Evolutionary conservation across 2,888 invertebrate species (phyloP).

Genomic region (Meloe dianella): DNA sequence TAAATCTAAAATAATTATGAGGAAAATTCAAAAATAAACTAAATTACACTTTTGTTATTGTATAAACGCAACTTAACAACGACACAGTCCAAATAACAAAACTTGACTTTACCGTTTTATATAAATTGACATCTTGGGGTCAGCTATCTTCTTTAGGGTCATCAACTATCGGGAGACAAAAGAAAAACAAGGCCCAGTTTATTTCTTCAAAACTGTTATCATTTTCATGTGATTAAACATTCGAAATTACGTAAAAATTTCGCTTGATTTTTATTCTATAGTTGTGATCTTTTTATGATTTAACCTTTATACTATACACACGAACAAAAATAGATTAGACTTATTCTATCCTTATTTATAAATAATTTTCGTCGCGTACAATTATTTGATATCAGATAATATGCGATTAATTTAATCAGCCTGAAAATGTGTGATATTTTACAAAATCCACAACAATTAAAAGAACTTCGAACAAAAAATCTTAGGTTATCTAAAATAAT

Average conservation of each 20-base stretch:
- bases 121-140: constrained; percentile 45
- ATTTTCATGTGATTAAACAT: constrained; percentile 41
- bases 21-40: background rate
- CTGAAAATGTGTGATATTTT: background rate
- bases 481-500: background rate
- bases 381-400: background rate
- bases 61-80: background rate
- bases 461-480: background rate
- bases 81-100: constrained; percentile 15
- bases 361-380: background rate
- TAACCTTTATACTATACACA: background rate
- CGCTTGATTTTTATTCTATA: background rate
- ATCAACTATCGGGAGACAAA: constrained; percentile 47
- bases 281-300: background rate
- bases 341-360: background rate
- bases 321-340: background rate
- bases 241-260: constrained; percentile 33
- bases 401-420: background rate
- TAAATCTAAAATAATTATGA: constrained; percentile 1
- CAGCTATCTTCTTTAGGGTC: constrained; percentile 50
- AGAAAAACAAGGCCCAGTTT: constrained; percentile 47
- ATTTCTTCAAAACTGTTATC: constrained; percentile 34
- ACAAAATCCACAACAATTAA: background rate
- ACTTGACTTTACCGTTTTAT: constrained; percentile 47
- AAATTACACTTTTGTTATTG: background rate